phyloP scores from a whole-genome alignment of 2,113 vertebrate genomes.

The Monopterus albus region DNA sequence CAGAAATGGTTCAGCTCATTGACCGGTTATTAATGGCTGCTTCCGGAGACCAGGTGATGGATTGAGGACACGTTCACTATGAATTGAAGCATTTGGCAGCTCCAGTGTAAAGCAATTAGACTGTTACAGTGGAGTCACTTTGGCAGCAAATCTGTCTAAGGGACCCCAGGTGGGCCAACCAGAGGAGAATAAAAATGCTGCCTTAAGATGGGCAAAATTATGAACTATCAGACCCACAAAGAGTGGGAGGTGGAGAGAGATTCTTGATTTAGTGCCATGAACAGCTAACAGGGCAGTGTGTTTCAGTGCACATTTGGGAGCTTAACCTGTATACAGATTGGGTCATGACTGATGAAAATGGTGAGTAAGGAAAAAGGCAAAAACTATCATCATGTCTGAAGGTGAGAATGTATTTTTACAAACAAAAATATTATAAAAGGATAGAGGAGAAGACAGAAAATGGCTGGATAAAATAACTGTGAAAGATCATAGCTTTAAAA shows the following conservation, averaged over 20 bases:
- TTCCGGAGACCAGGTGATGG: conserved; percentile 53
- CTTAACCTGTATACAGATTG: no score
- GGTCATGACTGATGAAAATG: no score
- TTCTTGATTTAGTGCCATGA: not conserved
- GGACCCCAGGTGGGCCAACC: conserved; percentile 30
- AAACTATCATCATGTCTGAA: no score
- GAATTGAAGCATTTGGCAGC: conserved; percentile 56
- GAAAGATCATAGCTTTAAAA: conserved; percentile 10
- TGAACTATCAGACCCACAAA: conserved; percentile 31
- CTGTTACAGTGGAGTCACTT: conserved; percentile 39
- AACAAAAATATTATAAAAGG: not conserved
- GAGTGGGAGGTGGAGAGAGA: not conserved
- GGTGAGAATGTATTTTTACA: not conserved
- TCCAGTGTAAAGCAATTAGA: conserved; percentile 63
- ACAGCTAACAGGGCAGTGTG: not conserved
- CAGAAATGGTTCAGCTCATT: conserved; percentile 59
- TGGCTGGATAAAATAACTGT: not conserved
- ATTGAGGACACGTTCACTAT: conserved; percentile 63
- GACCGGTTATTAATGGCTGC: conserved; percentile 61
- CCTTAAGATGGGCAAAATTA: conserved; percentile 24
- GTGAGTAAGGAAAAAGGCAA: no score
- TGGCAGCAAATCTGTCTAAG: conserved; percentile 25
- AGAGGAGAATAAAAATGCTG: conserved; percentile 15
- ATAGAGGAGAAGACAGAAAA: not conserved
- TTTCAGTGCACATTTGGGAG: not conserved